Evolutionary conservation across 2,113 vertebrate genomes (phyloP), one percentile per base, ranked within the genome.

Genomic region (Orcinus orca): DNA sequence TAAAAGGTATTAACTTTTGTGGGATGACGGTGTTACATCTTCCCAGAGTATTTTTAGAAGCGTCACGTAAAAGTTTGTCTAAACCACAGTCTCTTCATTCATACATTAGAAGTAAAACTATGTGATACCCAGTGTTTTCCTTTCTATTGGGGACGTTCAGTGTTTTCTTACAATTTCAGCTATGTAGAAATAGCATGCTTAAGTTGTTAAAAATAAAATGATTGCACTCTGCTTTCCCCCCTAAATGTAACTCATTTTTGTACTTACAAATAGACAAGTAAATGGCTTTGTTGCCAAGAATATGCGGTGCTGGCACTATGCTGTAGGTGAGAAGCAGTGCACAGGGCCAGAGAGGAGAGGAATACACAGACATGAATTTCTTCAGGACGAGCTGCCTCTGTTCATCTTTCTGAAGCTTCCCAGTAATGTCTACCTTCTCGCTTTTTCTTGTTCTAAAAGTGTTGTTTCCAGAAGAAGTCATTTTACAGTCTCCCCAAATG

Each of bases 1-100:
- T 99, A 29, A 98, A 98, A 98, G 99, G 99, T 99, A 98, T 15
- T 0, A 58, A 2, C 60, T 53, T 26, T 8, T 14, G 8, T 62
- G 53, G 13, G 47, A 1, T 4, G 31, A 9, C 41, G 23, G 68
- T 83, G 2, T 23, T 12, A 25, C 0, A 11, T 71, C 31, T 87
- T 70, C 44, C 50, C n/a, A 53, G 47, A 14, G 15, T 38, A 0
- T 60, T 84, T 70, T 21, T 55, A 41, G 67, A 79, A 68, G 23
- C 17, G 44, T 55, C 29, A 0, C 58, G 6, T 25, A 60, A 15
- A 33, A 7, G 44, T 65, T n/a, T 71, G 33, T 86, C 5, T 21
- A 41, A 85, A 38, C 25, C 12, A n/a, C 12, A 25, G 17, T 79
- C 1, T 50, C 47, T 79, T 92, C 11, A 36, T 1, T 79, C 36